Conservation (phyloP, 1,140 invertebrate genomes). For the Cyclargus thomasi region DNA sequence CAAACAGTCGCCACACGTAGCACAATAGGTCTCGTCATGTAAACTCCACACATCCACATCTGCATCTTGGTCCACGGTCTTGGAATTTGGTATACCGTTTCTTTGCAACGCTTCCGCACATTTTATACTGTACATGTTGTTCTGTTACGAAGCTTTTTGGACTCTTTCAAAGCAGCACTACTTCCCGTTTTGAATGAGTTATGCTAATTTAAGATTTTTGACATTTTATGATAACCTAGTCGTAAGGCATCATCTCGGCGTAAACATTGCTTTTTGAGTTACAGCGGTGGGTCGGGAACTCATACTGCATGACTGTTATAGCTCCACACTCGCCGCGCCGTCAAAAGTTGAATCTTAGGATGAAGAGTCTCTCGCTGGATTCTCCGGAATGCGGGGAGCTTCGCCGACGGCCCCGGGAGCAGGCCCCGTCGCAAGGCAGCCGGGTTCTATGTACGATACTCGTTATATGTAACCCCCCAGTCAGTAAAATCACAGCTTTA, state of each 20-base stretch:
- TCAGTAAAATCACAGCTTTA: conserved; percentile 22
- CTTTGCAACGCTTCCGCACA: conserved; percentile 62
- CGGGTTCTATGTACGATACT: conserved; percentile 66
- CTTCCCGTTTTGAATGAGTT: conserved; percentile 2
- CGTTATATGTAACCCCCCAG: conserved; percentile 34
- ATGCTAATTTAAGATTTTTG: conserved; percentile 2
- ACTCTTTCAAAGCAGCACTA: conserved; percentile 11
- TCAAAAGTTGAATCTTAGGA: conserved; percentile 95
- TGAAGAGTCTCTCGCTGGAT: conserved; percentile 98
- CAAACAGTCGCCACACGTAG: conserved; percentile 19
- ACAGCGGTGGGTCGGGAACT: conserved; percentile 30
- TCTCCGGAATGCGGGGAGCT: conserved; percentile 94
- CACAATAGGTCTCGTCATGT: conserved; percentile 31
- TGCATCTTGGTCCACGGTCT: conserved; percentile 34
- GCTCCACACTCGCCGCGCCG: conserved; percentile 96
- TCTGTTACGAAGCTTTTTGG: not conserved
- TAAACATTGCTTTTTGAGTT: not conserved
- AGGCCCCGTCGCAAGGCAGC: conserved; percentile 59
- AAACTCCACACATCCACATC: conserved; percentile 29
- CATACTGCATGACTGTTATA: conserved; percentile 76
- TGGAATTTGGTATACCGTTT: conserved; percentile 32
- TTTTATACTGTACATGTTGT: conserved; percentile 17
- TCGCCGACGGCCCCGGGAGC: conserved; percentile 79
- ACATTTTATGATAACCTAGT: conserved; percentile 8
- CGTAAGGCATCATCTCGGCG: conserved; percentile 30